phyloP scores from a whole-genome alignment of 2,113 vertebrate genomes.

The Myiozetetes cayanensis region DNA sequence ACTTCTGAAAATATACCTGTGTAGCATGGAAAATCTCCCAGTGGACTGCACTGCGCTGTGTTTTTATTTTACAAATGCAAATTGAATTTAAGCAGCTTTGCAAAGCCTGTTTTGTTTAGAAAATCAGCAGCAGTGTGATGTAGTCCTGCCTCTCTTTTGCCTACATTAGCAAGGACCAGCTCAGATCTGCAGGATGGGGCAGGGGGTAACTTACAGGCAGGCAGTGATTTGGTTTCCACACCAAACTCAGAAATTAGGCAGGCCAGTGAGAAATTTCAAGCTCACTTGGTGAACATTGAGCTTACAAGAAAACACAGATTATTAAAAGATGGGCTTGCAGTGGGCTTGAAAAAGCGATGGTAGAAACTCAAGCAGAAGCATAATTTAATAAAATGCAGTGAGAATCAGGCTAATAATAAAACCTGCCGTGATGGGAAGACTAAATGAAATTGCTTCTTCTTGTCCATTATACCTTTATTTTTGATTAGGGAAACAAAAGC shows the following conservation, averaged over 20 bases:
- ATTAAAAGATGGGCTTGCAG: neutral
- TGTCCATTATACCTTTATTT: slow-evolving; percentile 13
- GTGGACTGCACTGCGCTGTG: neutral
- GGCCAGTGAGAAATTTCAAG: neutral
- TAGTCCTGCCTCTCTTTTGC: neutral
- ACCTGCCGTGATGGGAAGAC: neutral
- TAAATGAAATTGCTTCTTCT: slow-evolving; percentile 21
- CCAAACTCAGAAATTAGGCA: neutral
- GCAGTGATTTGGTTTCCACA: neutral
- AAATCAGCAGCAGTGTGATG: neutral
- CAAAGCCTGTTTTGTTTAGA: slow-evolving; percentile 47
- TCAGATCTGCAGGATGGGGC: neutral
- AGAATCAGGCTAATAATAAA: slow-evolving; percentile 38
- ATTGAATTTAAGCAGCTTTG: slow-evolving; percentile 30
- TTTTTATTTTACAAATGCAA: slow-evolving; percentile 51
- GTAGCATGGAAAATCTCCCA: slow-evolving; percentile 24
- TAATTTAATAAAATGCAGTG: slow-evolving; percentile 46
- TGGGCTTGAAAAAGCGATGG: neutral
- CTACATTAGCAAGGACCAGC: neutral
- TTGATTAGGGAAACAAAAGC: slow-evolving; percentile 53
- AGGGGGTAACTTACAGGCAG: neutral
- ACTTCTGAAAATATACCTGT: neutral
- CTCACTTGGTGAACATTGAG: neutral
- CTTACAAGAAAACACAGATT: neutral
- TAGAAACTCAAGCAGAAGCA: slow-evolving; percentile 19